Evolutionary conservation across 2,888 invertebrate species (phyloP), one percentile per base, ranked within the genome.

Genomic region (Cheiracanthium punctorium): DNA sequence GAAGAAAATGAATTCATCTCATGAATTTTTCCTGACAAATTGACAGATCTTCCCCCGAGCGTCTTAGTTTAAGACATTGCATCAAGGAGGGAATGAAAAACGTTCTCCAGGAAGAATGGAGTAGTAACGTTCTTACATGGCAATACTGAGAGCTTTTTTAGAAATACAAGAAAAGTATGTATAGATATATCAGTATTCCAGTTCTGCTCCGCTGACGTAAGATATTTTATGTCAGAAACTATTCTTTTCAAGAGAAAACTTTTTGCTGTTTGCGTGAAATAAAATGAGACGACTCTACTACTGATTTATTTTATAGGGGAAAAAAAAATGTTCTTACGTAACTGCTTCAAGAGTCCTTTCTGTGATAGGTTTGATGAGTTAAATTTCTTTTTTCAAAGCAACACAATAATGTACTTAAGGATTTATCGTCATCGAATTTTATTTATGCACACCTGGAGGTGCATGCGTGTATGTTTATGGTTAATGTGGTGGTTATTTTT

Each of bases 31-130:
- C 17, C 24, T 58, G 58, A 58, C 24, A 58, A 58, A 58, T 58
- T 58, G 58, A 58, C 58, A 58, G 58, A 58, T 48, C 58, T 58
- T 17, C 58, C 48, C n/a, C 48, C 48, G 14, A n/a, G 48, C 7
- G 17, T 24, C 58, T 24, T 5, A 5, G 58, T 24, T 48, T 48
- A 48, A 48, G 17, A 58, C 37, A 37, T 24, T 2, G 12, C 58
- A 24, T 58, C 58, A 48, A 48, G 17, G 48, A 48, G 24, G 58
- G 24, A 24, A 24, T 1, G 24, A 24, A 24, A 24, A 24, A 58
- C 24, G 20, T 58, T 24, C 58, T 24, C 58, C 2, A 24, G 12
- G 4, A 58, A 58, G 24, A 58, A 20, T 24, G 24, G 58, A 58
- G 24, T n/a, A n/a, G n/a, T 58, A 48, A 10, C n/a, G 2, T 48